Conservation (phyloP, 2,888 invertebrate species). For the Acronicta alni region DNA sequence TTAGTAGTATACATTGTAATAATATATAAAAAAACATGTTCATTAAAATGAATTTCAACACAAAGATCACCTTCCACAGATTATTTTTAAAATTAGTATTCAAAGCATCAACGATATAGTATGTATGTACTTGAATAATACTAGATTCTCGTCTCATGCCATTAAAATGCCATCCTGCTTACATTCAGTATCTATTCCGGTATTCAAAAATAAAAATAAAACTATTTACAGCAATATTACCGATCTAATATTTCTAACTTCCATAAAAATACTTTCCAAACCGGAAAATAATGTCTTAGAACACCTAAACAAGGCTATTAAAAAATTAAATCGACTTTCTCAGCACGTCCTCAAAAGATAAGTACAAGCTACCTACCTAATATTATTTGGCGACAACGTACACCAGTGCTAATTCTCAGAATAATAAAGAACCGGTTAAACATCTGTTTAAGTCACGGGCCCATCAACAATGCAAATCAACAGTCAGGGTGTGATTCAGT, state of each 20-base stretch:
- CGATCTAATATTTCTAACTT: no score
- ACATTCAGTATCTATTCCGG: constrained; percentile 24
- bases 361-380: constrained; percentile 6
- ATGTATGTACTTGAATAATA: constrained; percentile 34
- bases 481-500: constrained; percentile 60
- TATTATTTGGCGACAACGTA: constrained; percentile 35
- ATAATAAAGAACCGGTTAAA: constrained; percentile 61
- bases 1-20: no score
- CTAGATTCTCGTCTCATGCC: constrained; percentile 28
- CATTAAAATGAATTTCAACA: no score
- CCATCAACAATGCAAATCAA: constrained; percentile 73
- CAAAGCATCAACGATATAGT: constrained; percentile 9
- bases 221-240: no score
- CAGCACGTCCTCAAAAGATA: constrained; percentile 4
- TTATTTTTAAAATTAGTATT: constrained; percentile 31
- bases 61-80: constrained; percentile 12
- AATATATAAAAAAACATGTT: no score
- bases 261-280: background rate
- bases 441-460: constrained; percentile 58
- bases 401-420: constrained; percentile 33
- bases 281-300: background rate
- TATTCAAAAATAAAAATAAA: background rate
- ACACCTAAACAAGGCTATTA: background rate
- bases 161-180: constrained; percentile 29
- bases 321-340: constrained; percentile 15